These are phyloP conservation scores for Scrobipalpa atriplicella DNA, from an alignment of 2,888 invertebrate genomes.

Conservation along the genomic window DNA sequence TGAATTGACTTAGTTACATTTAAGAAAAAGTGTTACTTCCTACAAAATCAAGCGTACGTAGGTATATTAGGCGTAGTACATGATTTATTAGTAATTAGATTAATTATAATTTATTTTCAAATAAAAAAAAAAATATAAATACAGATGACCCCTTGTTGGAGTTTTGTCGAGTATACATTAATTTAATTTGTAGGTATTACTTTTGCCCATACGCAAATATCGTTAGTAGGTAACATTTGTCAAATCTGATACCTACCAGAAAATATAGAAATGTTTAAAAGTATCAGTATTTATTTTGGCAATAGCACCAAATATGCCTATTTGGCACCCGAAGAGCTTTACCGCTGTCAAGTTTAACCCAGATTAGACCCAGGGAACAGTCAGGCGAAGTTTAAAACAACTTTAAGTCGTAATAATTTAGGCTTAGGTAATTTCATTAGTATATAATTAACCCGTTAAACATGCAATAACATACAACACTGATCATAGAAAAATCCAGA, in stretches of 20 bases:
- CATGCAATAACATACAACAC: conserved; percentile 55
- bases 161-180: no score
- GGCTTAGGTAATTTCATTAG: conserved; percentile 18
- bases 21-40: no score
- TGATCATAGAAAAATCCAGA: conserved; percentile 34
- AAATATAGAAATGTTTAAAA: conserved; percentile 11
- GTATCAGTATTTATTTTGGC: conserved; percentile 42
- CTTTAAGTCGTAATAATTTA: conserved; percentile 25
- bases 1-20: no score
- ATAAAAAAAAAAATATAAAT: no score
- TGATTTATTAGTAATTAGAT: no score
- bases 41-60: no score
- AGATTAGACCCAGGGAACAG: conserved; percentile 42
- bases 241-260: not conserved
- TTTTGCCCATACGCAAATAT: no score
- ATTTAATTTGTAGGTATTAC: no score
- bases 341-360: conserved; percentile 38
- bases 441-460: conserved; percentile 31
- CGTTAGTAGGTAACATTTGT: no score
- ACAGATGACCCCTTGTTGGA: no score
- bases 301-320: conserved; percentile 37
- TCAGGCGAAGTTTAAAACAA: conserved; percentile 27
- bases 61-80: no score
- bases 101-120: no score
- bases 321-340: conserved; percentile 40